phyloP scores from a whole-genome alignment of 2,797 vertebrate genomes.

The Protonibea diacanthus region DNA sequence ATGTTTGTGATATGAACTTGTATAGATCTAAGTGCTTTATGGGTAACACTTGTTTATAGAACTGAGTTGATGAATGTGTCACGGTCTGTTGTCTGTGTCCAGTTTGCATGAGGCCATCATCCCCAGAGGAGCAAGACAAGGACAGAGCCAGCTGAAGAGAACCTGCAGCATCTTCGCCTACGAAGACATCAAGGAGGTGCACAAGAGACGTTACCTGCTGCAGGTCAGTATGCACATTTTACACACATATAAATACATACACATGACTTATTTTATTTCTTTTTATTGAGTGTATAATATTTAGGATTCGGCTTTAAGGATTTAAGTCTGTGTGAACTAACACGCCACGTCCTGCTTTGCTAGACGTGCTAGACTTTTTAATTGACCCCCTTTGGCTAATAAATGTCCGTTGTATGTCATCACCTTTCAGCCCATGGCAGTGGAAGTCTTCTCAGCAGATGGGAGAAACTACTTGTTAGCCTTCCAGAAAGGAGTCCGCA shows the following conservation, averaged over 20 bases:
- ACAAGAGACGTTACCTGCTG: conserved; percentile 97
- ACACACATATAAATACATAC: not conserved
- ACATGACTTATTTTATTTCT: not conserved
- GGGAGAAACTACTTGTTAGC: conserved; percentile 97
- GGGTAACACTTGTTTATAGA: rapidly evolving
- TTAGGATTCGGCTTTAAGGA: not conserved
- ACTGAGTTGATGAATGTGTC: not conserved
- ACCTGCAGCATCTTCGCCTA: conserved; percentile 98
- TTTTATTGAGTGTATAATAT: too few species aligned
- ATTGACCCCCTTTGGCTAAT: not conserved
- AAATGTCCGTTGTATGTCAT: not conserved
- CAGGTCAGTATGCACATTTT: conserved; percentile 84
- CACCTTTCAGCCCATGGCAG: conserved; percentile 92
- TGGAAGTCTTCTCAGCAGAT: conserved; percentile 98
- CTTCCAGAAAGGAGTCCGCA: conserved; percentile 97
- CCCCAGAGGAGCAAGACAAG: conserved; percentile 94
- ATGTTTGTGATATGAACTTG: not conserved
- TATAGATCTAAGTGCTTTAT: not conserved
- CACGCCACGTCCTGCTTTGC: not conserved
- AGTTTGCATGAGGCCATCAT: conserved; percentile 98
- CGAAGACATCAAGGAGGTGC: conserved; percentile 98
- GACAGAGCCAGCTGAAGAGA: conserved; percentile 95
- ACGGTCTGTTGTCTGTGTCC: conserved; percentile 28
- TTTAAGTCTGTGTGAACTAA: not conserved
- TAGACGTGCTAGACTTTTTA: too few species aligned